phyloP scores from a whole-genome alignment of 2,797 vertebrate species.

The Prionace glauca region DNA sequence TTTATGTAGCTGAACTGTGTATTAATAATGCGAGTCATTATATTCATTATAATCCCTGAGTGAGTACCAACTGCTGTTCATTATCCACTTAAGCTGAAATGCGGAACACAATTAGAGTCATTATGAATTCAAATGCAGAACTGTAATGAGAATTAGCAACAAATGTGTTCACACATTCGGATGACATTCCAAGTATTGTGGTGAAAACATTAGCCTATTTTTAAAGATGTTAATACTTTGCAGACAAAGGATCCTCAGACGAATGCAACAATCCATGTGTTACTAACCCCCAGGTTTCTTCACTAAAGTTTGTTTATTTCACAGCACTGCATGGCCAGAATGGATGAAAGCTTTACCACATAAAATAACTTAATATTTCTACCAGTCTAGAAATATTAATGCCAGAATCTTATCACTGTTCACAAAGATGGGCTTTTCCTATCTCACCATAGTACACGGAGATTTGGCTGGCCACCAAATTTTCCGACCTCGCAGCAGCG shows the following conservation, averaged over 20 bases:
- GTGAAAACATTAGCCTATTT: background rate
- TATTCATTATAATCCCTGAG: background rate
- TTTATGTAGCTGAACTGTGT: background rate
- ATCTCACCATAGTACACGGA: too few relatives aligned
- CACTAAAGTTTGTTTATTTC: background rate
- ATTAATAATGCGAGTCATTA: background rate
- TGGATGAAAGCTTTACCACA: background rate
- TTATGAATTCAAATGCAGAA: background rate
- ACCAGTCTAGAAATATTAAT: background rate
- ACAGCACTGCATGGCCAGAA: background rate
- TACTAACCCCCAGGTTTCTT: background rate
- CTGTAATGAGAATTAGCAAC: background rate
- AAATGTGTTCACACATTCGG: background rate
- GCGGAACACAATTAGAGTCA: background rate
- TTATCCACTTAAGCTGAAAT: conserved; percentile 9
- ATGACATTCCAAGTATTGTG: background rate
- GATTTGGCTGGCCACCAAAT: too few relatives aligned
- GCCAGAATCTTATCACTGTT: too few relatives aligned
- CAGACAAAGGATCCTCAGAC: background rate
- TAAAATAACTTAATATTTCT: background rate
- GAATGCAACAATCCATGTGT: background rate
- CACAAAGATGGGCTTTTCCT: too few relatives aligned
- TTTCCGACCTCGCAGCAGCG: too few relatives aligned
- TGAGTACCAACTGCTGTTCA: background rate
- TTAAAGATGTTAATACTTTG: background rate